Conservation (phyloP, 2,888 invertebrate species). For the Euclidia mi region DNA sequence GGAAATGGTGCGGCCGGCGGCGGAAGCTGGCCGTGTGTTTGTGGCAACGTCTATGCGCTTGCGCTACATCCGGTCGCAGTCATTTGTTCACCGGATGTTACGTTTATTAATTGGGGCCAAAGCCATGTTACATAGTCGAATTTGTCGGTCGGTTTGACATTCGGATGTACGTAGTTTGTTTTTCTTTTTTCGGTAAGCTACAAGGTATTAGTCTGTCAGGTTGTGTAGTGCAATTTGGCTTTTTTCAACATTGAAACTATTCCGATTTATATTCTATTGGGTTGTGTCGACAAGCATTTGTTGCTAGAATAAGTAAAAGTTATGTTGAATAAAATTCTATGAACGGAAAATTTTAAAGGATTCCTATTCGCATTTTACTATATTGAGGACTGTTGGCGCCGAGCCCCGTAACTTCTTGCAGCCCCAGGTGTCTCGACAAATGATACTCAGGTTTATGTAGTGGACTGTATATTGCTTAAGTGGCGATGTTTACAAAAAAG, state of each 20-base stretch:
- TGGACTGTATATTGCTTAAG: too few relatives aligned
- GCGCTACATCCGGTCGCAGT: conserved; percentile 30
- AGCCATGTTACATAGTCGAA: conserved; percentile 2
- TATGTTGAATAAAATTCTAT: too few relatives aligned
- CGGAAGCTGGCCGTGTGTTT: conserved; percentile 33
- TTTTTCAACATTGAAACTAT: neutral
- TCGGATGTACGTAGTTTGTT: neutral
- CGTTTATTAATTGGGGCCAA: conserved; percentile 24
- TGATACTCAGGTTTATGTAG: too few relatives aligned
- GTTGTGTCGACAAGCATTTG: neutral
- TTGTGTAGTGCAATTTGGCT: neutral
- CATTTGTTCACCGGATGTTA: conserved; percentile 35
- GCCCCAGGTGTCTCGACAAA: too few relatives aligned
- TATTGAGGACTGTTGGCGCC: too few relatives aligned
- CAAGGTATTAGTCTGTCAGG: neutral
- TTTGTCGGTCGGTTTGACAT: neutral
- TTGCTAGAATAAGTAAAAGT: too few relatives aligned
- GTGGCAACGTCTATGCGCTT: conserved; percentile 40
- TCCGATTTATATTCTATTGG: neutral
- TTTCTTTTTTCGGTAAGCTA: neutral
- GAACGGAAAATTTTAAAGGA: too few relatives aligned
- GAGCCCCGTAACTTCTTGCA: too few relatives aligned
- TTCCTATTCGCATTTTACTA: too few relatives aligned
- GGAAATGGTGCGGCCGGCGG: conserved; percentile 36
- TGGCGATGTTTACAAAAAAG: too few relatives aligned